Percentiles rank a stretch among this genome's conserved stretches.
Evolutionary conservation across 1,140 invertebrate species (phyloP).

Genomic region (Solenopsis fugax): DNA sequence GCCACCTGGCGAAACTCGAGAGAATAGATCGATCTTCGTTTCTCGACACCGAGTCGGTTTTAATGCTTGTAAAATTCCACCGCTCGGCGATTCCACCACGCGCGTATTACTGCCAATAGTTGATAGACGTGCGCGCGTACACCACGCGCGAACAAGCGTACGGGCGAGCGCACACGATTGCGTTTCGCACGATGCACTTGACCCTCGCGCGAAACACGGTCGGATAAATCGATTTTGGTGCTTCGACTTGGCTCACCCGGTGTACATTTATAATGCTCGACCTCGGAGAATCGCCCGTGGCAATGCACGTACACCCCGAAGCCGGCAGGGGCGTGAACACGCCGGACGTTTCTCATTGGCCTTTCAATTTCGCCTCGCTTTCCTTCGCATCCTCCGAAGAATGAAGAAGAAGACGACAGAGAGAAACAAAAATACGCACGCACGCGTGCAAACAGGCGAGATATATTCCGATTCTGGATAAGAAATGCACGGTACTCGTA

Average conservation of each 20-base stretch:
- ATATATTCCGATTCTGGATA: background rate
- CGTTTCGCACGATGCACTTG: conserved; percentile 65
- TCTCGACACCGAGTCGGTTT: conserved; percentile 64
- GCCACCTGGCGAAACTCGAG: conserved; percentile 70
- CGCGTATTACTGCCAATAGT: background rate
- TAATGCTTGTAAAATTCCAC: conserved; percentile 53
- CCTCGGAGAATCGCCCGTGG: conserved; percentile 65
- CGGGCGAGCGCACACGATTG: background rate
- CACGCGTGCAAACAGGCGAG: background rate
- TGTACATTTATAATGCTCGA: conserved; percentile 76
- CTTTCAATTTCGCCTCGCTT: conserved; percentile 74
- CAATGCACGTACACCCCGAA: conserved; percentile 71
- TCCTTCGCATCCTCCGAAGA: conserved; percentile 18
- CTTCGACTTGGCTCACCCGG: conserved; percentile 70
- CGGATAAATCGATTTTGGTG: conserved; percentile 70
- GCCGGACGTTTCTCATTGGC: conserved; percentile 71
- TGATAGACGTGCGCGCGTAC: background rate
- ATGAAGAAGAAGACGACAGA: conserved; percentile 47
- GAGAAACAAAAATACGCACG: conserved; percentile 59
- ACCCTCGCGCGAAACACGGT: conserved; percentile 65
- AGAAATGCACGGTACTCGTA: background rate
- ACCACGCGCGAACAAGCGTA: too few relatives aligned
- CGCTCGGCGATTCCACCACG: conserved; percentile 8
- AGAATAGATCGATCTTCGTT: conserved; percentile 75
- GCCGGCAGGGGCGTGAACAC: conserved; percentile 70